Evolutionary conservation across 2,888 invertebrate species (phyloP).

Genomic region (Apodemia hepburni): DNA sequence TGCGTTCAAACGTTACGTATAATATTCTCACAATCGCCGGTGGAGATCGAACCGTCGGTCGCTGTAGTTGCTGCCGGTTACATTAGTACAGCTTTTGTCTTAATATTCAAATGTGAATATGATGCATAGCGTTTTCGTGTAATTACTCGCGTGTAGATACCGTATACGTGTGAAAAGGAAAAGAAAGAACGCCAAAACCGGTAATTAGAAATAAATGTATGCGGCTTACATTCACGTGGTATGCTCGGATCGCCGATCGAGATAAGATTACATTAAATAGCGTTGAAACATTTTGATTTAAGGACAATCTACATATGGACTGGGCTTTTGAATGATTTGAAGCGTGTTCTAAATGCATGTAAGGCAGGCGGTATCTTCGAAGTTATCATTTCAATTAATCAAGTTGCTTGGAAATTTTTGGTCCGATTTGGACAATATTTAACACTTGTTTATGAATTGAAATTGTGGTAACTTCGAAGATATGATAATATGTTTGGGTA

Average conservation of each 20-base stretch:
- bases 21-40: conserved; percentile 70
- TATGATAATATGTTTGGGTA: conserved; percentile 49
- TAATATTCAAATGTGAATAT: conserved; percentile 70
- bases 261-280: conserved; percentile 75
- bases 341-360: conserved; percentile 74
- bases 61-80: conserved; percentile 50
- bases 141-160: conserved; percentile 77
- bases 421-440: neutral
- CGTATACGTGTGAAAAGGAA: conserved; percentile 76
- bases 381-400: conserved; percentile 45
- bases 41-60: conserved; percentile 64
- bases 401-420: conserved; percentile 1
- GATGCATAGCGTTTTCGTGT: conserved; percentile 66
- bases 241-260: conserved; percentile 69
- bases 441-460: conserved; percentile 14
- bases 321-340: conserved; percentile 56
- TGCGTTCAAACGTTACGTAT: conserved; percentile 60
- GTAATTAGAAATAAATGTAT: conserved; percentile 76
- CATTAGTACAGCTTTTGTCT: conserved; percentile 63
- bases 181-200: conserved; percentile 69
- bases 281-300: conserved; percentile 79
- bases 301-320: conserved; percentile 69
- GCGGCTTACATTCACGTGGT: conserved; percentile 70
- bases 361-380: conserved; percentile 54
- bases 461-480: conserved; percentile 44